phyloP scores from a whole-genome alignment of 2,888 invertebrate species.

The Halictus quadricinctus region DNA sequence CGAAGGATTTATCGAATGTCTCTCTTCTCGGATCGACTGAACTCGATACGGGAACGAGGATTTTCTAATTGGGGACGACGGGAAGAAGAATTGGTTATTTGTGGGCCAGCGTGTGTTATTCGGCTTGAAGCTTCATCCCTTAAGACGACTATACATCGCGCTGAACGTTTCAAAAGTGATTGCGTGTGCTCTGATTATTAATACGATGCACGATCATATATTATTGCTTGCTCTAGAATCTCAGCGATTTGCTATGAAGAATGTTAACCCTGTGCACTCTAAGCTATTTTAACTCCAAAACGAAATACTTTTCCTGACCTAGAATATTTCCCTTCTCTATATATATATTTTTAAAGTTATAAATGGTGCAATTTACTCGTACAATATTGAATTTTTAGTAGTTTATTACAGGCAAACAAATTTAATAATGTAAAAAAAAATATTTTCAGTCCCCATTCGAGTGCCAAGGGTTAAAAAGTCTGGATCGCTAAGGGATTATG shows the following conservation, averaged over 20 bases:
- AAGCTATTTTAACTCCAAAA: too few relatives aligned
- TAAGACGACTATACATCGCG: background rate
- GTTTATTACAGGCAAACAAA: too few relatives aligned
- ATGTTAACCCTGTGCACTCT: background rate
- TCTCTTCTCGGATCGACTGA: background rate
- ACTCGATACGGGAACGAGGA: background rate
- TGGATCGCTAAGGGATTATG: too few relatives aligned
- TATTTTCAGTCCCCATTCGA: too few relatives aligned
- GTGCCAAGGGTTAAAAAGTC: too few relatives aligned
- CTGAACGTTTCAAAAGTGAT: background rate
- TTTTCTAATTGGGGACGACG: background rate
- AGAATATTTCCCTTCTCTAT: too few relatives aligned
- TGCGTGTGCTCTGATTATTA: background rate
- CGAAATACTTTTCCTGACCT: too few relatives aligned
- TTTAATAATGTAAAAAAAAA: too few relatives aligned
- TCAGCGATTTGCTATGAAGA: background rate
- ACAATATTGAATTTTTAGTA: too few relatives aligned
- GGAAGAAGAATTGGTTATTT: background rate
- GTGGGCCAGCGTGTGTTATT: background rate
- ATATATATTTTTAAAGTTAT: too few relatives aligned
- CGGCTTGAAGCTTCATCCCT: background rate
- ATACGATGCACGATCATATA: background rate
- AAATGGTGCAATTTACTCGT: too few relatives aligned
- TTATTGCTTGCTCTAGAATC: background rate
- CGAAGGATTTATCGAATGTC: background rate